Conservation (phyloP, 2,113 vertebrate species). For the Herpetotheres cachinnans region DNA sequence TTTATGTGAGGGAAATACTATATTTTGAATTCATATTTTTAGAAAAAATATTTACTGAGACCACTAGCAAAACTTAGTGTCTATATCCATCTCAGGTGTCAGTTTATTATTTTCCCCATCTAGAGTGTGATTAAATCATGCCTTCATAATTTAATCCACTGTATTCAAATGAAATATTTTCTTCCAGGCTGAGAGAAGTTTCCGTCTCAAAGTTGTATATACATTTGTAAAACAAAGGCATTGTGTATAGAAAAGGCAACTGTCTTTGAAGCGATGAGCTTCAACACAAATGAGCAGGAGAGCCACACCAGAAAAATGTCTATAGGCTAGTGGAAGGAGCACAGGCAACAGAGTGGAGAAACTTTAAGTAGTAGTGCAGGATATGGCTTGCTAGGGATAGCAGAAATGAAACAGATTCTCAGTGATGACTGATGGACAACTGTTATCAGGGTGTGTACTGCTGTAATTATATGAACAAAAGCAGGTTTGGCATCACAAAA, state of each 20-base stretch:
- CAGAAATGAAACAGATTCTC: neutral
- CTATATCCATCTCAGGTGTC: constrained; percentile 21
- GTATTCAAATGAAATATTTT: neutral
- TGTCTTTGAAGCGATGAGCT: neutral
- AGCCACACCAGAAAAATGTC: neutral
- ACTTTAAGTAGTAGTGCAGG: neutral
- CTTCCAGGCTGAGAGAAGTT: neutral
- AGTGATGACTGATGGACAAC: neutral
- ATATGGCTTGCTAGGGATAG: neutral
- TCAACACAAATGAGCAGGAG: neutral
- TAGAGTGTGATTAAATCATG: neutral
- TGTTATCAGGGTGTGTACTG: neutral
- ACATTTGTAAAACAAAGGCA: neutral
- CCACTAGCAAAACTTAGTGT: neutral
- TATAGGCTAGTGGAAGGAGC: neutral
- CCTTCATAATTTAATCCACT: neutral
- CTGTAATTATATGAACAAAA: neutral
- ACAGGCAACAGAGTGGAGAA: neutral
- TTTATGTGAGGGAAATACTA: neutral
- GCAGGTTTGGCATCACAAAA: neutral
- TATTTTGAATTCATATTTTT: constrained; percentile 22
- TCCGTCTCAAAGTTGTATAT: neutral
- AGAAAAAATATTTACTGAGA: constrained; percentile 11
- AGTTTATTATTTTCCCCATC: neutral
- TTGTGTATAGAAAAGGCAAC: neutral